A percentile compares a stretch with the other conserved stretches of the same genome.
These are phyloP conservation scores for Oreohelix idahoensis DNA, from an alignment of 1,140 invertebrate genomes.

Conservation along the genomic window DNA sequence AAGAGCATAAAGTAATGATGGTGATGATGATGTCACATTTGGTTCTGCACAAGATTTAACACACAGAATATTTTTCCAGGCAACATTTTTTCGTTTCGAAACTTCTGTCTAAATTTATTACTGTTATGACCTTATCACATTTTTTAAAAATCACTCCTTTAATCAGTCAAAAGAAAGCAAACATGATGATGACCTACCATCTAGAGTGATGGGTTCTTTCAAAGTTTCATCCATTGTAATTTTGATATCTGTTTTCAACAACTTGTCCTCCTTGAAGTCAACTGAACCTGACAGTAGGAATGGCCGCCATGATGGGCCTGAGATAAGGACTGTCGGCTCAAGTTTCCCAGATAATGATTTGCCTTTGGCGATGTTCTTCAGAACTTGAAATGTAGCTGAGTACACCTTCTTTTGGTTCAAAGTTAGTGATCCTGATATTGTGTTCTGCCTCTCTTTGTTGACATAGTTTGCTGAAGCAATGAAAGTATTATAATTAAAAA, in stretches of 20 bases:
- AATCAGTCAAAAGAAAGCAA: too few species aligned
- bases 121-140: too few species aligned
- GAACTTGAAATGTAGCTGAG: slow-evolving; percentile 19
- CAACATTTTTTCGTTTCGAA: too few species aligned
- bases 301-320: not conserved
- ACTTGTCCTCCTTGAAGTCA: not conserved
- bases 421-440: not conserved
- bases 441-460: slow-evolving; percentile 30
- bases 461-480: slow-evolving; percentile 17
- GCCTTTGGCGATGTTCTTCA: not conserved
- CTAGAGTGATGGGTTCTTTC: slow-evolving; percentile 18
- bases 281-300: slow-evolving; percentile 25
- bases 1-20: too few species aligned
- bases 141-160: too few species aligned
- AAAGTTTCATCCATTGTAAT: slow-evolving; percentile 33
- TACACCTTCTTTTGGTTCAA: not conserved
- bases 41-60: too few species aligned
- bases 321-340: slow-evolving; percentile 20
- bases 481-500: not conserved
- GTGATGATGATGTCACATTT: too few species aligned
- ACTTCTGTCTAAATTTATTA: too few species aligned
- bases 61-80: too few species aligned
- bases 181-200: not conserved
- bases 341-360: not conserved
- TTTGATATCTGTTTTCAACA: not conserved